Evolutionary conservation across 30 jellyfish, hydroid and myxozoan genomes (phyloP).

Genomic region (Turritopsis rubra): DNA sequence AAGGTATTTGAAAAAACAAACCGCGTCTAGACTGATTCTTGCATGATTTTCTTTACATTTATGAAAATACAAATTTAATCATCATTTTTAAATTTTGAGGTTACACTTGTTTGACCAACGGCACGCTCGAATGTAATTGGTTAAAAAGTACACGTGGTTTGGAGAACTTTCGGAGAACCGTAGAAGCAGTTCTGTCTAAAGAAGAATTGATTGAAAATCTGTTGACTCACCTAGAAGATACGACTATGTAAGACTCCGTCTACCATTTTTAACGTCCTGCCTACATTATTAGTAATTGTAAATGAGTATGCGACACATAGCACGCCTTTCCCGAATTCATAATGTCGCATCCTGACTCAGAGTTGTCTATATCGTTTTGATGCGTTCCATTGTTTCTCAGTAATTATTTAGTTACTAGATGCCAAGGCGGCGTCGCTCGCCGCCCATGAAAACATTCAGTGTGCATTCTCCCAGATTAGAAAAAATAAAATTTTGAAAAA

Average conservation of each 20-base stretch:
- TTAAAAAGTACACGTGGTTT: conserved; percentile 47
- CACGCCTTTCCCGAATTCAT: too few species aligned
- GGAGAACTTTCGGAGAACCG: conserved; percentile 26
- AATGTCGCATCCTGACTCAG: too few species aligned
- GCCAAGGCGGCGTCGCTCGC: too few species aligned
- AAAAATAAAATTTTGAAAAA: too few species aligned
- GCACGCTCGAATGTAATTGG: conserved; percentile 45
- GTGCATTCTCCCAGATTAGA: too few species aligned
- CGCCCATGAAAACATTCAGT: too few species aligned
- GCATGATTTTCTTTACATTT: neutral
- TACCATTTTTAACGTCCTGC: neutral
- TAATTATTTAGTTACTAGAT: too few species aligned
- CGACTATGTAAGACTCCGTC: conserved; percentile 23
- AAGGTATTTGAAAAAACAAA: neutral
- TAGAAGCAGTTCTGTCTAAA: conserved; percentile 10
- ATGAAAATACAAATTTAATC: neutral
- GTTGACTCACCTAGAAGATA: conserved; percentile 40
- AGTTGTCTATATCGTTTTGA: too few species aligned
- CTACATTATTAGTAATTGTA: too few species aligned
- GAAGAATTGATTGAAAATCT: conserved; percentile 40
- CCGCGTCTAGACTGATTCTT: neutral
- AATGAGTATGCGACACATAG: too few species aligned
- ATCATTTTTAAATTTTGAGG: conserved; percentile 19
- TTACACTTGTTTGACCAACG: conserved; percentile 48
- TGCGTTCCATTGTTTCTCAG: too few species aligned